phyloP scores from a whole-genome alignment of 2,113 vertebrate genomes.

The Sturnira hondurensis region DNA sequence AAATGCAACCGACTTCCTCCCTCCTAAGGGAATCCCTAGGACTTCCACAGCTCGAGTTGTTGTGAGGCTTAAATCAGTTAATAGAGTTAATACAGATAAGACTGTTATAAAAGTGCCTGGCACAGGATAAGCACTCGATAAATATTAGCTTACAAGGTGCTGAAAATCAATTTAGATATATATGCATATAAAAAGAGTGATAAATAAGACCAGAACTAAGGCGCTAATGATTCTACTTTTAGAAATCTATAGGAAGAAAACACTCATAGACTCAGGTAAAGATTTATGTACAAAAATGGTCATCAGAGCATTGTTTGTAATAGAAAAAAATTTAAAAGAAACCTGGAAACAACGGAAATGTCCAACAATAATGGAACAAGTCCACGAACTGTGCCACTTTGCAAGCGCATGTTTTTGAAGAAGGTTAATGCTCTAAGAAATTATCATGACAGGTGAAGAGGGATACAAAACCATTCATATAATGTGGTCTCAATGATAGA shows the following conservation, averaged over 20 bases:
- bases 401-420: constrained; percentile 10
- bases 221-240: background rate
- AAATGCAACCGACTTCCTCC: background rate
- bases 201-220: background rate
- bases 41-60: background rate
- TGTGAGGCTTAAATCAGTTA: background rate
- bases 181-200: background rate
- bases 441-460: background rate
- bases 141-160: background rate
- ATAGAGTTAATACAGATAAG: background rate
- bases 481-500: background rate
- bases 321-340: background rate
- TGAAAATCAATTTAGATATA: background rate
- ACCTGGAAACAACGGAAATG: background rate
- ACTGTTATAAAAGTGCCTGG: background rate
- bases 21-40: background rate
- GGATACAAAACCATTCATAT: background rate
- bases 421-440: background rate
- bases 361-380: background rate
- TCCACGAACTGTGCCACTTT: background rate
- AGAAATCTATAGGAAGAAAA: background rate
- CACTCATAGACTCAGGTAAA: background rate
- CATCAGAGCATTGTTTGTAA: background rate
- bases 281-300: background rate
- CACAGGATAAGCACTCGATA: background rate